Evolutionary conservation across 1,140 invertebrate species (phyloP), one percentile per base, ranked within the genome.

Genomic region (Pogonus chalceus): DNA sequence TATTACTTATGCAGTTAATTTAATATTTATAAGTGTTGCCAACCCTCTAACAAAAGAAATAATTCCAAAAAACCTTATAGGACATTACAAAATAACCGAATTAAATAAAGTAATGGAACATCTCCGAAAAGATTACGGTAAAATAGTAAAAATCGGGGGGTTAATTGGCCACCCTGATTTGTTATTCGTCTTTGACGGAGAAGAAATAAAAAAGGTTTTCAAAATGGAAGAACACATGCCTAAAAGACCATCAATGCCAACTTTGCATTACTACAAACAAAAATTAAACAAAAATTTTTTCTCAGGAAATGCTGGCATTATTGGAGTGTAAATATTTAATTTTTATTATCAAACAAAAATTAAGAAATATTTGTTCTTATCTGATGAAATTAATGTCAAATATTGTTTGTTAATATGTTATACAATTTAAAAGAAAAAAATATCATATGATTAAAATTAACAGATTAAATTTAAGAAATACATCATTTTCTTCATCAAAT

Each of bases 101-200:
- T 68, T 89, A 20, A 85, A 88, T 64, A 84, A 85, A 68, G 78
- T 88, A 0, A 87, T 85, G 62, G 69, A 79, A 56, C 76, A 78
- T 3, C 65, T 88, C 10, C 76, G 81, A 37, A 65, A 76, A 47
- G 69, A 82, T 56, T 88, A 83, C 51, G 84, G 85, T 1, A 78
- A 81, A 52, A 81, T 87, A 16, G 87, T 85, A 2, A 86, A 83
- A 70, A 79, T 89, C 43, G 79, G 80, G 2, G 83, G 83, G 18
- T 67, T 90, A 1, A 77, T 88, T 49, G 85, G 85, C 1, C 81
- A 87, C 65, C 85, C 86, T 1, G 85, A 89, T 70, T 74, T 90
- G 63, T 76, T 90, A 20, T 89, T 89, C 61, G 75, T 89, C 9
- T 87, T 86, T 68, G 80, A 84, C 63, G 83, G 84, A 0, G 79